Evolutionary conservation across 2,888 invertebrate genomes (phyloP).

Genomic region (Pteria penguin): DNA sequence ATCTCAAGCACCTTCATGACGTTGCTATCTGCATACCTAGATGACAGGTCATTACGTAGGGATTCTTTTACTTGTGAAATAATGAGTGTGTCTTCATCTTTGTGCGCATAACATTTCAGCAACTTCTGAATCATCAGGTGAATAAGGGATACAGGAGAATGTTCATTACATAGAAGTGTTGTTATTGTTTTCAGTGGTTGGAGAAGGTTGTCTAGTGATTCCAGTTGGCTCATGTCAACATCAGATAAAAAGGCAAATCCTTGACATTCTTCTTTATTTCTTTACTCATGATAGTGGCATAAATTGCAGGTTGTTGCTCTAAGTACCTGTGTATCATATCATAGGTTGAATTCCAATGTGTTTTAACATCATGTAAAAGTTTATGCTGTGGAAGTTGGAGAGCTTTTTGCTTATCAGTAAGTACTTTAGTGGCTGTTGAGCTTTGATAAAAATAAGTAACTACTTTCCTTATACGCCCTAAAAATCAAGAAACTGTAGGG

Average conservation of each 20-base stretch:
- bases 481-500: conserved; percentile 8
- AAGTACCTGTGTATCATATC: conserved; percentile 45
- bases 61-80: not conserved
- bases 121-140: conserved; percentile 43
- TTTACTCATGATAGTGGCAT: too few species aligned
- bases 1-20: too few species aligned
- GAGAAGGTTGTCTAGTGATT: conserved; percentile 26
- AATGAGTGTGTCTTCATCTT: not conserved
- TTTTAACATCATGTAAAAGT: conserved; percentile 38
- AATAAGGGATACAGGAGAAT: conserved; percentile 43
- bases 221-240: conserved; percentile 34
- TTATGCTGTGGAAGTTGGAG: conserved; percentile 39
- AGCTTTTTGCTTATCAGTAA: conserved; percentile 20
- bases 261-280: conserved; percentile 29
- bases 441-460: conserved; percentile 37
- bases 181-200: conserved; percentile 44
- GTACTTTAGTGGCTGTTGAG: conserved; percentile 17
- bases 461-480: conserved; percentile 29
- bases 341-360: conserved; percentile 40
- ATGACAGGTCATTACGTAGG: too few species aligned
- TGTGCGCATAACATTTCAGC: not conserved
- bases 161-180: conserved; percentile 34
- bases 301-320: conserved; percentile 45
- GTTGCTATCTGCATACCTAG: too few species aligned
- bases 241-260: conserved; percentile 43